These are phyloP conservation scores for Drosophila histrio DNA, from an alignment of 2,888 invertebrate species.

Conservation along the genomic window DNA sequence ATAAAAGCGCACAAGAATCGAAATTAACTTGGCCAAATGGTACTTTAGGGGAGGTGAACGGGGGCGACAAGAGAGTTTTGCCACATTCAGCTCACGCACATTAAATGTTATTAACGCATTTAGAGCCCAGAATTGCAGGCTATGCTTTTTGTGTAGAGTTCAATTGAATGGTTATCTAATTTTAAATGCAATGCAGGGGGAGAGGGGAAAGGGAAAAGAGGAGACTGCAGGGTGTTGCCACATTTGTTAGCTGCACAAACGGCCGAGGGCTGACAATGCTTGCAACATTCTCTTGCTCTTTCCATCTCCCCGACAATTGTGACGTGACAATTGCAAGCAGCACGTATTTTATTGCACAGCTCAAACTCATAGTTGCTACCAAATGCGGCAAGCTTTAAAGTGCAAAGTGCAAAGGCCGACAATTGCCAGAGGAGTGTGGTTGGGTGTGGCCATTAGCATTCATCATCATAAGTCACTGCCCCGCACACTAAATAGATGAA, in stretches of 20 bases:
- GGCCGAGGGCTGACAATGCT: background rate
- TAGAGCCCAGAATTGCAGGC: slow-evolving; percentile 30
- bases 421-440: background rate
- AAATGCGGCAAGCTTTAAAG: slow-evolving; percentile 47
- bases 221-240: slow-evolving; percentile 23
- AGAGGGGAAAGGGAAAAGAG: background rate
- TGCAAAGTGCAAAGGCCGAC: slow-evolving; percentile 43
- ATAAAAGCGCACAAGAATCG: slow-evolving; percentile 72
- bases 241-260: slow-evolving; percentile 51
- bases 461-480: slow-evolving; percentile 84
- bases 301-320: slow-evolving; percentile 33
- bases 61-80: background rate
- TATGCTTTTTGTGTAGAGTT: slow-evolving; percentile 47
- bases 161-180: slow-evolving; percentile 76
- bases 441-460: slow-evolving; percentile 79
- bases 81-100: slow-evolving; percentile 56
- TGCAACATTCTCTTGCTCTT: background rate
- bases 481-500: slow-evolving; percentile 45
- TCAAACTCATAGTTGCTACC: background rate
- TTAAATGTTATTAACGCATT: slow-evolving; percentile 79
- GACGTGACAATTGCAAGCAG: slow-evolving; percentile 67
- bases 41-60: slow-evolving; percentile 22
- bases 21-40: slow-evolving; percentile 67
- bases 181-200: slow-evolving; percentile 42
- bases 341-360: slow-evolving; percentile 56